phyloP scores from a whole-genome alignment of 92 coral and sea anemone genomes.

The Anthopleura xanthogrammica region DNA sequence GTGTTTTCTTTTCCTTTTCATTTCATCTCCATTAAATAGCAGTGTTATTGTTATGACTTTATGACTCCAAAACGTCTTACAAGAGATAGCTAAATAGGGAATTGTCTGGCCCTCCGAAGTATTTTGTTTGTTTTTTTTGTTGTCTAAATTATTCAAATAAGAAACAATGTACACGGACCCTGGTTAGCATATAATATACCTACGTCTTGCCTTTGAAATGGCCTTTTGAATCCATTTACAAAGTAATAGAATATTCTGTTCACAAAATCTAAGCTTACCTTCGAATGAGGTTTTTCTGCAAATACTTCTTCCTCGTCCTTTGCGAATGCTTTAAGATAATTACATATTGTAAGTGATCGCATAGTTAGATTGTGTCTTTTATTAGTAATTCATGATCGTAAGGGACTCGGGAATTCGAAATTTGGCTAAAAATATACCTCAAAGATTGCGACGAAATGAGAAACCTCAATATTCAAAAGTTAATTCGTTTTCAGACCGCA shows the following conservation, averaged over 20 bases:
- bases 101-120: neutral
- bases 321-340: constrained; percentile 36
- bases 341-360: constrained; percentile 1
- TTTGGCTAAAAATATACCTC: neutral
- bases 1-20: neutral
- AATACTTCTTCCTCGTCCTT: constrained; percentile 52
- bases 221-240: neutral
- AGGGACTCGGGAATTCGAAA: neutral
- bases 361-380: neutral
- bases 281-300: constrained; percentile 15
- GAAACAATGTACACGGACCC: neutral
- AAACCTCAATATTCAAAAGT: constrained; percentile 9
- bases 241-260: neutral
- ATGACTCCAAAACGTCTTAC: neutral
- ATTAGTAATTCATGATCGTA: neutral
- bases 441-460: neutral
- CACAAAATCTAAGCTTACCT: neutral
- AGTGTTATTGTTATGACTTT: neutral
- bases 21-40: neutral
- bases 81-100: neutral
- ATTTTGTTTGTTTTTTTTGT: neutral
- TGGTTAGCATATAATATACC: no score
- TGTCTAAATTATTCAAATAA: constrained; percentile 3
- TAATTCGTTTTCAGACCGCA: constrained; percentile 14
- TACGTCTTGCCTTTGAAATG: neutral